Evolutionary conservation across 2,888 invertebrate species (phyloP).

Genomic region (Lepas anatifera): DNA sequence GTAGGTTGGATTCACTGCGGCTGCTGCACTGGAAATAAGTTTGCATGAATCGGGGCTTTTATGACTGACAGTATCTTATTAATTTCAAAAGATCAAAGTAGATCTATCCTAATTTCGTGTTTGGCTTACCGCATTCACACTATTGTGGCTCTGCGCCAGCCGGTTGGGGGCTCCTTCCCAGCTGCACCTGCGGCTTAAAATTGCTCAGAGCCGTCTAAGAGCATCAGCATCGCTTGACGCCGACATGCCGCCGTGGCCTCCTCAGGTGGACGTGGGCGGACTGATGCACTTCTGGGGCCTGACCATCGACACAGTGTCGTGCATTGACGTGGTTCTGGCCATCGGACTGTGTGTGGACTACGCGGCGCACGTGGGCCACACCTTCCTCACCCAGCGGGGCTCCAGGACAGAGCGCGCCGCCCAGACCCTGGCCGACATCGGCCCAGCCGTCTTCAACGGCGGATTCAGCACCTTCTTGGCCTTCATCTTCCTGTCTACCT

Average conservation of each 20-base stretch:
- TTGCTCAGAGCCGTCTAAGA: too few species aligned
- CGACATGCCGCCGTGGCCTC: constrained; percentile 33
- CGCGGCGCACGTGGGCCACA: constrained; percentile 39
- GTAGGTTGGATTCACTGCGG: too few species aligned
- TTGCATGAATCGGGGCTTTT: too few species aligned
- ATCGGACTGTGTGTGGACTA: constrained; percentile 42
- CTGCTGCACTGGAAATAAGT: too few species aligned
- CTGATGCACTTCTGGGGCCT: constrained; percentile 31
- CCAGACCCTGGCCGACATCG: constrained; percentile 56
- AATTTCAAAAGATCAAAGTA: too few species aligned
- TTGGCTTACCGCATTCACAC: too few species aligned
- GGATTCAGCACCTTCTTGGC: constrained; percentile 34
- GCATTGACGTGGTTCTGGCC: constrained; percentile 38
- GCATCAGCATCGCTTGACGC: too few species aligned
- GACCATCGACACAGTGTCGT: constrained; percentile 40
- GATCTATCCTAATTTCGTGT: too few species aligned
- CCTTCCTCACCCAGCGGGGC: constrained; percentile 23
- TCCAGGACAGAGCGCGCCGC: constrained; percentile 39
- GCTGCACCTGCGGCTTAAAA: too few species aligned
- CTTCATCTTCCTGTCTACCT: constrained; percentile 30
- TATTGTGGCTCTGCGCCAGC: too few species aligned
- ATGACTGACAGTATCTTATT: too few species aligned
- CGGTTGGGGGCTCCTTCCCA: too few species aligned
- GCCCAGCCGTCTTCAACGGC: constrained; percentile 36
- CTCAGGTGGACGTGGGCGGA: constrained; percentile 46